phyloP scores from a whole-genome alignment of 2,113 vertebrate species.

The Antennarius striatus region DNA sequence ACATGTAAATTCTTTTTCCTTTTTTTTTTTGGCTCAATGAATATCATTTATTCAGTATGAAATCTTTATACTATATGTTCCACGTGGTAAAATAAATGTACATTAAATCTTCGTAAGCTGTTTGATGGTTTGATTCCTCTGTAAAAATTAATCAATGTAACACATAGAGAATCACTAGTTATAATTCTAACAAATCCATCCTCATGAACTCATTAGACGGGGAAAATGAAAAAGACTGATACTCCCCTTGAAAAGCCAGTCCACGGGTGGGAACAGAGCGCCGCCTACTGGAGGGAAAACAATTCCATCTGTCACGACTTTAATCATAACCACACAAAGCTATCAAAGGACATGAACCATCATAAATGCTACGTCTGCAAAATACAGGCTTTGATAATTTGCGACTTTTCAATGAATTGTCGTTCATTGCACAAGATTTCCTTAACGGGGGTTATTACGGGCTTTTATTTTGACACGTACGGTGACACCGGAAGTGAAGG shows the following conservation, averaged over 20 bases:
- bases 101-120: constrained; percentile 99
- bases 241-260: too few relatives aligned
- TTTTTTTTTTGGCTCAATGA: constrained; percentile 99
- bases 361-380: too few relatives aligned
- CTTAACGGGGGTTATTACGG: not conserved
- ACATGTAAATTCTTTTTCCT: constrained; percentile 99
- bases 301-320: too few relatives aligned
- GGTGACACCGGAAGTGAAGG: constrained; percentile 59
- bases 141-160: not conserved
- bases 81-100: constrained; percentile 99
- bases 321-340: too few relatives aligned
- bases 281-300: too few relatives aligned
- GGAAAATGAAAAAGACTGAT: not conserved
- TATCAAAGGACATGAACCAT: too few relatives aligned
- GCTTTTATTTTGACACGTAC: constrained; percentile 60
- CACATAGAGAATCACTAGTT: not conserved
- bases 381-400: too few relatives aligned
- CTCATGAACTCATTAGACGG: too few relatives aligned
- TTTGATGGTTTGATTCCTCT: constrained; percentile 90
- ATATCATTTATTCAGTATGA: constrained; percentile 99
- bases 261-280: too few relatives aligned
- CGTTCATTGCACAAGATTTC: not conserved
- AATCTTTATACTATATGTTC: constrained; percentile 99
- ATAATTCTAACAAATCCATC: too few relatives aligned
- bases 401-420: too few relatives aligned